phyloP scores from a whole-genome alignment of 1,140 invertebrate genomes.

The Drosophila arawakana region DNA sequence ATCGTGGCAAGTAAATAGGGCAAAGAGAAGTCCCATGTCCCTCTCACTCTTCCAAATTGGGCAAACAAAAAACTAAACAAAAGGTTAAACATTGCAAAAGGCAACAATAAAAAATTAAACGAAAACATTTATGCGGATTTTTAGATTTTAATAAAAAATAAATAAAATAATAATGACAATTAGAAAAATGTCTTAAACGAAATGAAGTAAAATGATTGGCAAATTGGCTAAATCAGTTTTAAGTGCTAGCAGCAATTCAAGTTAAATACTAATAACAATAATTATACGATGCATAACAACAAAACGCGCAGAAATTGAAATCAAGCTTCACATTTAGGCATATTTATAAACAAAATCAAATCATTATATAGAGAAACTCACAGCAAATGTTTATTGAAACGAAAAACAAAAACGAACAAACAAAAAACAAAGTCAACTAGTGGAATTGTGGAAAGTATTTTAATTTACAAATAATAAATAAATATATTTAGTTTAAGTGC shows the following conservation, averaged over 20 bases:
- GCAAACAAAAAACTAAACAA: conserved; percentile 41
- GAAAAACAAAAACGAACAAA: conserved; percentile 13
- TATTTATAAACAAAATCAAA: conserved; percentile 35
- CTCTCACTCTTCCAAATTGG: conserved; percentile 14
- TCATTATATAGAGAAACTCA: conserved; percentile 25
- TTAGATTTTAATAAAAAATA: conserved; percentile 77
- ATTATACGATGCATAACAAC: conserved; percentile 40
- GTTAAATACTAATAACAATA: conserved; percentile 49
- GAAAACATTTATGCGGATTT: conserved; percentile 69
- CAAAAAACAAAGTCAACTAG: conserved; percentile 36
- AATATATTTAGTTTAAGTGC: conserved; percentile 66
- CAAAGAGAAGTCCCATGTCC: not conserved
- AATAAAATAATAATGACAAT: conserved; percentile 60
- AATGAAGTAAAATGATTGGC: conserved; percentile 39
- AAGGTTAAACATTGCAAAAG: conserved; percentile 81
- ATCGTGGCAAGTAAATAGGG: conserved; percentile 92
- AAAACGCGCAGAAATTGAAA: conserved; percentile 28
- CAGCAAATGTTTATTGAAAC: conserved; percentile 22
- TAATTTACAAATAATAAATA: conserved; percentile 51
- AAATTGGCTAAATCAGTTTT: conserved; percentile 29
- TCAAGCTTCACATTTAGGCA: conserved; percentile 54
- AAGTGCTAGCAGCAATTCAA: conserved; percentile 31
- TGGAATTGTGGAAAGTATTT: conserved; percentile 48
- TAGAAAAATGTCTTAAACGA: conserved; percentile 28
- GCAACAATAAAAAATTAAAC: conserved; percentile 74